phyloP scores from a whole-genome alignment of 2,888 invertebrate genomes.

The Caradrina kadenii region DNA sequence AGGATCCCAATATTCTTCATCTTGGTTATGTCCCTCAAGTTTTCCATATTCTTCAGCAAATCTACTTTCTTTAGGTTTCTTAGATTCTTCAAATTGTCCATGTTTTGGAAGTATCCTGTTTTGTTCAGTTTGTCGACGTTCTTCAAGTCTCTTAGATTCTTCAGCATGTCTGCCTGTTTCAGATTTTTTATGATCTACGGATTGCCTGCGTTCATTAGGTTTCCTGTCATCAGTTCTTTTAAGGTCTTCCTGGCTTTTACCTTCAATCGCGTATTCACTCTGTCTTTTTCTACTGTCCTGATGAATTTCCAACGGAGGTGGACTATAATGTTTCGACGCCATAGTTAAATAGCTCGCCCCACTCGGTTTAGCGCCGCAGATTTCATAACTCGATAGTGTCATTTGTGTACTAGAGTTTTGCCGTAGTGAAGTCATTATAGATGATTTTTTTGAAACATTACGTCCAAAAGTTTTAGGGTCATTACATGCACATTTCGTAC shows the following conservation, averaged over 20 bases:
- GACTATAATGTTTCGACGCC: not conserved
- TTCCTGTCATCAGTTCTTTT: conserved; percentile 15
- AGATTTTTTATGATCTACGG: not conserved
- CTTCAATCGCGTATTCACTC: not conserved
- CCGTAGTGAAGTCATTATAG: not conserved
- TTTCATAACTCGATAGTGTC: conserved; percentile 25
- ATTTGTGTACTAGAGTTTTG: conserved; percentile 6
- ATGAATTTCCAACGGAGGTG: not conserved
- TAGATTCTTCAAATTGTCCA: not conserved
- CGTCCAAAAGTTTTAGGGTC: not conserved
- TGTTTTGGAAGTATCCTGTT: not conserved
- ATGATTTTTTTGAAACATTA: conserved; percentile 33
- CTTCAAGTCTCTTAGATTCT: conserved; percentile 1
- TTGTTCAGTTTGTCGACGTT: not conserved
- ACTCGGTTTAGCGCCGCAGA: conserved; percentile 1
- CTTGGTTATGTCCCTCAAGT: not conserved
- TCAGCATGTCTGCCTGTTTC: not conserved
- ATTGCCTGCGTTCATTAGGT: conserved; percentile 6
- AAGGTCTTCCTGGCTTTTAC: conserved; percentile 9
- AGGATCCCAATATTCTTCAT: not conserved
- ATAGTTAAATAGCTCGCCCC: conserved; percentile 4
- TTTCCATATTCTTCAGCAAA: not conserved
- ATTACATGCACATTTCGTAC: not conserved
- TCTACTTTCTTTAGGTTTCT: not conserved
- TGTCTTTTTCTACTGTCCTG: conserved; percentile 17